These are phyloP conservation scores for Molorchus minor DNA, from an alignment of 2,888 invertebrate genomes.

Conservation along the genomic window DNA sequence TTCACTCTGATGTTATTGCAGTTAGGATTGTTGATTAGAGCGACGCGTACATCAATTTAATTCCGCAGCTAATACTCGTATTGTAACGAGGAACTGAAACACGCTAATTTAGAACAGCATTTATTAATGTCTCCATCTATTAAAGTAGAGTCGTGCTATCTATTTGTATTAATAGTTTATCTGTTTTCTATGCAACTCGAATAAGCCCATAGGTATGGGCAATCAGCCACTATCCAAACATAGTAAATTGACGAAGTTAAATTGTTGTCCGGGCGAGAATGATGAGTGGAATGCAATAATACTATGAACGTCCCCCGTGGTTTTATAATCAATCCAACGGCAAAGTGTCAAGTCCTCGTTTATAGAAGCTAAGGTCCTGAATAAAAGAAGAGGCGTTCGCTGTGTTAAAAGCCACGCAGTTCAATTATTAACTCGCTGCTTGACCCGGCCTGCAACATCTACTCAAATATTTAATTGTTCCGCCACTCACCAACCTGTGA, in stretches of 20 bases:
- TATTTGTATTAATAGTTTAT: neutral
- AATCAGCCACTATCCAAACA: conserved; percentile 4
- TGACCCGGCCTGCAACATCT: conserved; percentile 61
- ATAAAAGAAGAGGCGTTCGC: conserved; percentile 63
- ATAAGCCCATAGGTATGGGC: neutral
- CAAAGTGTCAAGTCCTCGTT: conserved; percentile 64
- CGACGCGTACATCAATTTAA: too few relatives aligned
- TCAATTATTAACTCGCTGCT: conserved; percentile 64
- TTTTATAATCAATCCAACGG: conserved; percentile 61
- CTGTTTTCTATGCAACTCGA: neutral
- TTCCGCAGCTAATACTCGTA: too few relatives aligned
- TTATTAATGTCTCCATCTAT: neutral
- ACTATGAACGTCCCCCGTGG: conserved; percentile 54
- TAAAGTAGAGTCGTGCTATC: neutral
- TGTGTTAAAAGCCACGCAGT: conserved; percentile 64
- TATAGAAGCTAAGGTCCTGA: conserved; percentile 62
- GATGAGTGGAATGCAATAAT: conserved; percentile 50
- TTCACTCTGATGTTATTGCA: too few relatives aligned
- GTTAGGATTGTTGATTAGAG: too few relatives aligned
- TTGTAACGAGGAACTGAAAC: too few relatives aligned
- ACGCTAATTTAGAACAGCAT: neutral
- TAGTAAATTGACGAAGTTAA: conserved; percentile 20
- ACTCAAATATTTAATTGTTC: conserved; percentile 64
- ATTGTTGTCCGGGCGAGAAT: conserved; percentile 31
- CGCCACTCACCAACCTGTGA: conserved; percentile 59